Conservation (phyloP, 2,113 vertebrate species). For the Penelope pileata region DNA sequence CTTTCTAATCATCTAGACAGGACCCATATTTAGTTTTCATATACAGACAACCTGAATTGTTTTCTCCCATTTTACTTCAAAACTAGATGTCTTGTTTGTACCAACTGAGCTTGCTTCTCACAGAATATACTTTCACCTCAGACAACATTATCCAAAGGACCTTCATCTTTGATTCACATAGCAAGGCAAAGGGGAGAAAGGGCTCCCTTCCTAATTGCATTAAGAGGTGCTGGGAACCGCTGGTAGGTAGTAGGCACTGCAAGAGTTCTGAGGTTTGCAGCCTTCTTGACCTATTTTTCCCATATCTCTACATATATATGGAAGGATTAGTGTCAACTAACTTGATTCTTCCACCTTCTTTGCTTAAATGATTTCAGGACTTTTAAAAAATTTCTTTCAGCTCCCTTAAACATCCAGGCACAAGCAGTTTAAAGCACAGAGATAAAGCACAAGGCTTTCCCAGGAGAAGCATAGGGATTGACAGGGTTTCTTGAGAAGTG, state of each 20-base stretch:
- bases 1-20: not conserved
- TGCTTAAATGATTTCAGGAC: not conserved
- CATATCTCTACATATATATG: not conserved
- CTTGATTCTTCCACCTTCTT: not conserved
- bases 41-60: not conserved
- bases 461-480: not conserved
- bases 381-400: not conserved
- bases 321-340: not conserved
- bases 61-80: not conserved
- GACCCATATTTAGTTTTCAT: not conserved
- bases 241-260: not conserved
- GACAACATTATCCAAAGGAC: not conserved
- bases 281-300: not conserved
- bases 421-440: fast-evolving
- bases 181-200: not conserved
- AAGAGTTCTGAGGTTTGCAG: not conserved
- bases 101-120: not conserved
- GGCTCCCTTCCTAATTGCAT: not conserved
- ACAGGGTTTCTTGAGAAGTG: not conserved
- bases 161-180: not conserved
- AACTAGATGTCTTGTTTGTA: not conserved
- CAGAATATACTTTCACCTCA: not conserved
- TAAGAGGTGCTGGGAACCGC: not conserved
- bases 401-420: not conserved
- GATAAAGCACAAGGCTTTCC: not conserved